These are phyloP conservation scores for Chaenogobius annularis DNA, from an alignment of 2,113 vertebrate species.

Conservation along the genomic window DNA sequence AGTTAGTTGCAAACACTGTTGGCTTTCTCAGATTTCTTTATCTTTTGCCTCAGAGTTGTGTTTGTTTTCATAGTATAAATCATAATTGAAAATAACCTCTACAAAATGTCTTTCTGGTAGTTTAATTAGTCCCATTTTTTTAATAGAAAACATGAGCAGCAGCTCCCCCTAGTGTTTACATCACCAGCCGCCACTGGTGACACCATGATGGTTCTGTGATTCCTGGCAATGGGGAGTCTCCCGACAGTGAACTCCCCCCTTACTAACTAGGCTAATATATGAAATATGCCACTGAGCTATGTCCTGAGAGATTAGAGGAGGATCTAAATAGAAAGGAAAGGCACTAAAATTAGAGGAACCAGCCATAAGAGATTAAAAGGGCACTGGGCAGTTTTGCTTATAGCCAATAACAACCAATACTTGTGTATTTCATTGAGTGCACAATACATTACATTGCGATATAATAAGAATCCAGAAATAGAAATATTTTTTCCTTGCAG, in stretches of 20 bases:
- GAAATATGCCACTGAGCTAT: constrained; percentile 34
- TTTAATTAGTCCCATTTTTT: no score
- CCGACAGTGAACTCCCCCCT: not conserved
- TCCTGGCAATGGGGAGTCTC: constrained; percentile 1
- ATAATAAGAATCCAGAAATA: no score
- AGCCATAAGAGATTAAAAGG: constrained; percentile 34
- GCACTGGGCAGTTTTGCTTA: constrained; percentile 20
- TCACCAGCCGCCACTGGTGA: not conserved
- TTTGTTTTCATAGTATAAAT: no score
- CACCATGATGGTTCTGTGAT: not conserved
- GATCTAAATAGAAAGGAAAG: constrained; percentile 14
- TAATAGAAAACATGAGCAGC: no score
- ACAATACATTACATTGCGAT: not conserved
- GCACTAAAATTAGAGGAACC: constrained; percentile 17
- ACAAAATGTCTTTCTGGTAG: no score
- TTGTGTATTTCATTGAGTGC: not conserved
- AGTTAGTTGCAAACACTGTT: no score
- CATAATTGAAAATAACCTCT: no score
- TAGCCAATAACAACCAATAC: not conserved
- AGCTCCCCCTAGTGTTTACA: no score
- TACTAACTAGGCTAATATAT: constrained; percentile 29
- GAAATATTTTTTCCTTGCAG: no score
- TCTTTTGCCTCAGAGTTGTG: no score
- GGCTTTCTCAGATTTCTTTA: no score
- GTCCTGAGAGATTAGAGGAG: constrained; percentile 11